Percentiles rank a stretch among this genome's conserved stretches.
These are phyloP conservation scores for Pseudachorutes palmiensis DNA, from an alignment of 1,140 invertebrate species.

Conservation along the genomic window DNA sequence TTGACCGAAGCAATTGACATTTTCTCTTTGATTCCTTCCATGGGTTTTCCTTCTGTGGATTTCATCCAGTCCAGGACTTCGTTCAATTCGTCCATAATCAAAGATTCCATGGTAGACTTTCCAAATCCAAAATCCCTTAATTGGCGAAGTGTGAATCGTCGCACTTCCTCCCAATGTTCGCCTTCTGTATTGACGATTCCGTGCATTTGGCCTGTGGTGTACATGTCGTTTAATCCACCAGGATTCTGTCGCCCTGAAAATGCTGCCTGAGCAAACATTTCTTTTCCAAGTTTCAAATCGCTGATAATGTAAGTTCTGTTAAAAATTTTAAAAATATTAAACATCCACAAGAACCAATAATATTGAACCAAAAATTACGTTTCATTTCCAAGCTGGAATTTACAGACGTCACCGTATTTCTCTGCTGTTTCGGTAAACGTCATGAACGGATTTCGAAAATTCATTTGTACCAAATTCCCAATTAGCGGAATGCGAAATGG, in stretches of 20 bases:
- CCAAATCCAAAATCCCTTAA: constrained; percentile 43
- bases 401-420: not conserved
- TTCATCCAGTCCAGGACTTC: constrained; percentile 5
- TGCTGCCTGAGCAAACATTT: not conserved
- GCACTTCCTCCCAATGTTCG: constrained; percentile 34
- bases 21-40: constrained; percentile 3
- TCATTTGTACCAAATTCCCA: constrained; percentile 2
- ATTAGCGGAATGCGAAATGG: not conserved
- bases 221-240: not conserved
- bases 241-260: not conserved
- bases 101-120: constrained; percentile 40
- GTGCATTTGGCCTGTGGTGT: not conserved
- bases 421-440: not conserved
- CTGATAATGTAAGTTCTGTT: not conserved
- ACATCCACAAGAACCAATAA: not conserved
- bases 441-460: not conserved
- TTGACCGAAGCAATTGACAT: constrained; percentile 11
- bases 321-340: not conserved
- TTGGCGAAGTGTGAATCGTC: constrained; percentile 39
- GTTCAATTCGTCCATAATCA: constrained; percentile 39
- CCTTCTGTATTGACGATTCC: constrained; percentile 6
- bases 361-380: too few species aligned
- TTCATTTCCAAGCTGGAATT: not conserved
- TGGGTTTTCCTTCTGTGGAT: not conserved
- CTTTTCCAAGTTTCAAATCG: not conserved